phyloP scores from a whole-genome alignment of 2,113 vertebrate species.

The Ancistrus triradiatus region DNA sequence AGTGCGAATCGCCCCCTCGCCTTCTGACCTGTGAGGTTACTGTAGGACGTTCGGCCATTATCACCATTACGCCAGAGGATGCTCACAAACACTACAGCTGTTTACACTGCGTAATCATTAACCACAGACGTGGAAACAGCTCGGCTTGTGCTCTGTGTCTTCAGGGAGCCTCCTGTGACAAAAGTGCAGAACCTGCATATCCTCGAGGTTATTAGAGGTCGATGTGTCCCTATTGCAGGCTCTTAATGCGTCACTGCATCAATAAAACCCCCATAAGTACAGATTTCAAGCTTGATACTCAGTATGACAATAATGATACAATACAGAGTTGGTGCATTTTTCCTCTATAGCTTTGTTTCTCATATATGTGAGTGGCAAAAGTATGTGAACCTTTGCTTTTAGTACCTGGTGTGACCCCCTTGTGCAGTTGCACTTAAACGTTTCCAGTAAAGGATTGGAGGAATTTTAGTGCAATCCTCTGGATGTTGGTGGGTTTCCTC shows the following conservation, averaged over 20 bases:
- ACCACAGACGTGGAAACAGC: constrained; percentile 4
- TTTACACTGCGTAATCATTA: constrained; percentile 41
- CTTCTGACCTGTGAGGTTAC: constrained; percentile 45
- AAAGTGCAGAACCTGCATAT: not conserved
- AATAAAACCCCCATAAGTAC: not conserved
- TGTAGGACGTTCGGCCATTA: constrained; percentile 25
- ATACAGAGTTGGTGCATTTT: no score
- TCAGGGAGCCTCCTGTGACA: not conserved
- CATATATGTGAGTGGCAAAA: no score
- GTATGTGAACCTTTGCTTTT: no score
- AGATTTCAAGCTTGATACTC: not conserved
- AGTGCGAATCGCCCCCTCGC: constrained; percentile 16
- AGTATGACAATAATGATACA: no score
- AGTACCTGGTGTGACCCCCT: no score
- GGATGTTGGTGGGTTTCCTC: no score
- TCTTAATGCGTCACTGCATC: not conserved
- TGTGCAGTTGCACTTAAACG: no score
- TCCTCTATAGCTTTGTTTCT: no score
- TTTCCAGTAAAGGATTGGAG: no score
- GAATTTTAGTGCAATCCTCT: no score
- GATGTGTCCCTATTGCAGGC: not conserved
- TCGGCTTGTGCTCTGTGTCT: not conserved
- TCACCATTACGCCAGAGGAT: constrained; percentile 10
- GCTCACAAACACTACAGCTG: constrained; percentile 12
- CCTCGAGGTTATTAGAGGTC: no score